Evolutionary conservation across 1,140 invertebrate genomes (phyloP).

Genomic region (Helicorthomorpha holstii): DNA sequence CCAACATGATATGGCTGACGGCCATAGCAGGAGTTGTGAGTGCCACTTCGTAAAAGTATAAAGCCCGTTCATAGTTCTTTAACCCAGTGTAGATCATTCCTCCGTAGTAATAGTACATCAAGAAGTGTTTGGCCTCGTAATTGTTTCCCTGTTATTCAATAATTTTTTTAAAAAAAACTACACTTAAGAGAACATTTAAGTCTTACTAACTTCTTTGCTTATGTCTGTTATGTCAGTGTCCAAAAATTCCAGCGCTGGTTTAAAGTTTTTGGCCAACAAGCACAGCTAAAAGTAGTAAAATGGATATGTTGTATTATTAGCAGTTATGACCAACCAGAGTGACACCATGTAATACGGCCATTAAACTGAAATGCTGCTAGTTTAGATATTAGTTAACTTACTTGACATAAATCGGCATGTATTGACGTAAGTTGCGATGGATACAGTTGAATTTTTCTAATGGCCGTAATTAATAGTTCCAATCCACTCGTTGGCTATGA

Average conservation of each 20-base stretch:
- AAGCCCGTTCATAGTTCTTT: constrained; percentile 77
- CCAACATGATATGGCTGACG: constrained; percentile 90
- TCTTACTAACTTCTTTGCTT: constrained; percentile 46
- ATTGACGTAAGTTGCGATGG: constrained; percentile 81
- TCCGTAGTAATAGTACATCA: constrained; percentile 92
- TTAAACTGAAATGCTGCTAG: neutral
- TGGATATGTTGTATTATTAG: neutral
- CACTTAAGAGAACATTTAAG: too few relatives aligned
- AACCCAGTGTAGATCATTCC: constrained; percentile 89
- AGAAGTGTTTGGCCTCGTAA: constrained; percentile 81
- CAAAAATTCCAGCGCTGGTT: constrained; percentile 72
- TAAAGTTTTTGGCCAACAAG: constrained; percentile 76
- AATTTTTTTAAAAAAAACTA: too few relatives aligned
- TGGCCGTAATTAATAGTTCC: constrained; percentile 59
- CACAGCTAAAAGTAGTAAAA: constrained; percentile 39
- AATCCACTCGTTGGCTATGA: constrained; percentile 63
- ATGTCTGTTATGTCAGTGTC: constrained; percentile 84
- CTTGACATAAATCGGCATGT: constrained; percentile 80
- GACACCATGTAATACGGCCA: too few relatives aligned
- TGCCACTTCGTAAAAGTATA: constrained; percentile 90
- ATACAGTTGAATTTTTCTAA: constrained; percentile 69
- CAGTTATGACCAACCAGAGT: neutral
- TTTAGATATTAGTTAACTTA: constrained; percentile 11
- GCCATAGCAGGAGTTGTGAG: constrained; percentile 81
- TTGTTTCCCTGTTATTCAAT: constrained; percentile 41